A percentile compares a stretch with the other conserved stretches of the same genome.
Conservation (phyloP, 1,140 invertebrate genomes). For the Popillia japonica region DNA sequence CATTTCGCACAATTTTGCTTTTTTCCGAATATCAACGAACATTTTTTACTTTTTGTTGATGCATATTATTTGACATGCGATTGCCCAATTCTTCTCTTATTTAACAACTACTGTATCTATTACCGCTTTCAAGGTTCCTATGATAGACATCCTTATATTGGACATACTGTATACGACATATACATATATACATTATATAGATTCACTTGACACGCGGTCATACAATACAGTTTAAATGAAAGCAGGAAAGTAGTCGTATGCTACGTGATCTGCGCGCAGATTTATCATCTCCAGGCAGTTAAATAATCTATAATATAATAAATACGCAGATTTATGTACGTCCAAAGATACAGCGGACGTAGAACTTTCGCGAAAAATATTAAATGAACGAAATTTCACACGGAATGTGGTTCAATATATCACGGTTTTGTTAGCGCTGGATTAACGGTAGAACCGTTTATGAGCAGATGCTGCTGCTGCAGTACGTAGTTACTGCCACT, state of each 20-base stretch:
- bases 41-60: no score
- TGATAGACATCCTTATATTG: no score
- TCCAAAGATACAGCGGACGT: conserved; percentile 19
- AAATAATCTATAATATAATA: not conserved
- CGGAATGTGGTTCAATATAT: conserved; percentile 36
- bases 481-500: conserved; percentile 5
- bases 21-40: no score
- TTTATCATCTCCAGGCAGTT: conserved; percentile 10
- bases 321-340: not conserved
- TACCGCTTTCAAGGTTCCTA: no score
- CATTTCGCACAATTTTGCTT: no score
- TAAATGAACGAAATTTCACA: conserved; percentile 33
- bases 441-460: conserved; percentile 27
- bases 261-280: not conserved
- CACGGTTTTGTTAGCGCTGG: conserved; percentile 4
- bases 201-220: no score
- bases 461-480: conserved; percentile 31
- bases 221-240: no score
- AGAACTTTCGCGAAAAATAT: conserved; percentile 6
- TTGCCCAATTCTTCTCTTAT: no score
- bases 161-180: no score
- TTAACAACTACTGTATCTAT: no score
- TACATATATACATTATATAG: no score
- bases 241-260: not conserved
- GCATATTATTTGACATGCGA: no score